A percentile compares a stretch with the other conserved stretches of the same genome.
Conservation (phyloP, 2,888 invertebrate genomes). For the Eudasyphora cyanicolor region DNA sequence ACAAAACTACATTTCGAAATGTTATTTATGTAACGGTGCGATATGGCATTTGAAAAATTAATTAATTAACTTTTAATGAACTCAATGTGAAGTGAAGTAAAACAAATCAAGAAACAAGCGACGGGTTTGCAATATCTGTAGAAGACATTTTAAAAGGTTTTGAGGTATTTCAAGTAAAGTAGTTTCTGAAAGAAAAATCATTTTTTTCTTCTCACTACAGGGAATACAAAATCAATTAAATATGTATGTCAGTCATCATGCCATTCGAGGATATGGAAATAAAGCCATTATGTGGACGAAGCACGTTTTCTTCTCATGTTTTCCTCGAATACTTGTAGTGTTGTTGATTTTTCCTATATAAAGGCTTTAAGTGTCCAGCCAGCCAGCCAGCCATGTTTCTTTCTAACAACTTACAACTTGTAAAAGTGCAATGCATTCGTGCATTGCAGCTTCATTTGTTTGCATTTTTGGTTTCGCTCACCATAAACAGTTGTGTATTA, state of each 20-base stretch:
- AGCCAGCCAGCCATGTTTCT: no score
- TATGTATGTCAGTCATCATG: no score
- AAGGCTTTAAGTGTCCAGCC: not conserved
- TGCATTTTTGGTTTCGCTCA: slow-evolving; percentile 35
- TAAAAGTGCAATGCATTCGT: not conserved
- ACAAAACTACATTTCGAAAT: slow-evolving; percentile 1
- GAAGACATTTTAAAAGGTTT: not conserved
- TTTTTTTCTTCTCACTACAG: no score
- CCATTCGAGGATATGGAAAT: no score
- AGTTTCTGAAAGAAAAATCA: no score
- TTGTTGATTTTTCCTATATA: not conserved
- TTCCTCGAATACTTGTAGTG: no score
- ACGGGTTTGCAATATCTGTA: not conserved
- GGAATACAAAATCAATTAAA: no score
- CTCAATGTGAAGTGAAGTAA: slow-evolving; percentile 4
- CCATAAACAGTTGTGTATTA: slow-evolving; percentile 58
- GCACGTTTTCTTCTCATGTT: no score
- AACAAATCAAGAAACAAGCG: not conserved
- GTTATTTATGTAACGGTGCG: not conserved
- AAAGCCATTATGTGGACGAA: no score
- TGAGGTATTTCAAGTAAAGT: no score
- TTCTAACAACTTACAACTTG: slow-evolving; percentile 2
- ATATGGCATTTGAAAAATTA: slow-evolving; percentile 34
- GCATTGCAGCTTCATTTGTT: slow-evolving; percentile 1
- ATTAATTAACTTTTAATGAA: slow-evolving; percentile 38